These are phyloP conservation scores for Channa maculata DNA, from an alignment of 2,113 vertebrate species.

Conservation along the genomic window DNA sequence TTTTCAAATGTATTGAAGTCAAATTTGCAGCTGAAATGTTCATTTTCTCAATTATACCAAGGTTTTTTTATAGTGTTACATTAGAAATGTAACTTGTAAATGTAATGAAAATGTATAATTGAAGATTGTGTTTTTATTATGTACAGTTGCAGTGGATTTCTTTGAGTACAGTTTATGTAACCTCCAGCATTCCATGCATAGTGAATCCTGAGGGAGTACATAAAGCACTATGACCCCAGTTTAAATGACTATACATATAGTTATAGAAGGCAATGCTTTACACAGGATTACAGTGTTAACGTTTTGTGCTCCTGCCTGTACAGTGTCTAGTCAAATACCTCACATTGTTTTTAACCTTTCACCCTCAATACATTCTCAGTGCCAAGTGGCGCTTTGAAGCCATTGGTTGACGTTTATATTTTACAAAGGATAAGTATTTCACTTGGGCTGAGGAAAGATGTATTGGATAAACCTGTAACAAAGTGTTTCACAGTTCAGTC, in stretches of 20 bases:
- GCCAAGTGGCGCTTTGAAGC: slow-evolving; percentile 33
- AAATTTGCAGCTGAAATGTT: neutral
- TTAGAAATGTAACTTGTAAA: no score
- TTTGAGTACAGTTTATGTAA: no score
- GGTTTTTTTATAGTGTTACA: neutral
- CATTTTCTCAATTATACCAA: neutral
- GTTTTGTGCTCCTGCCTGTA: neutral
- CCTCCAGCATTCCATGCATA: no score
- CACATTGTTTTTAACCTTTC: slow-evolving; percentile 9
- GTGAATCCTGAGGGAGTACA: neutral
- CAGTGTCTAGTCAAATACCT: slow-evolving; percentile 33
- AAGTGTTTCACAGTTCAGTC: slow-evolving; percentile 31
- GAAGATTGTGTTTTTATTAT: neutral
- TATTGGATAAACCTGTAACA: slow-evolving; percentile 27
- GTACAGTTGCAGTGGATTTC: no score
- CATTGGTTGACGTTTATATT: slow-evolving; percentile 26
- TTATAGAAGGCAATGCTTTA: neutral
- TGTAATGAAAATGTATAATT: no score
- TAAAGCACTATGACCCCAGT: neutral
- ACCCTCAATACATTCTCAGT: neutral
- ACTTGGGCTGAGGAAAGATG: neutral
- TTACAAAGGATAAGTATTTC: slow-evolving; percentile 14
- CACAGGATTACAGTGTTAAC: slow-evolving; percentile 22
- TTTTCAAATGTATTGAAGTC: neutral
- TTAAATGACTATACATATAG: neutral